Base-by-base conservation (phyloP, 2,113 vertebrate genomes). In the Colius striatus region DNA sequence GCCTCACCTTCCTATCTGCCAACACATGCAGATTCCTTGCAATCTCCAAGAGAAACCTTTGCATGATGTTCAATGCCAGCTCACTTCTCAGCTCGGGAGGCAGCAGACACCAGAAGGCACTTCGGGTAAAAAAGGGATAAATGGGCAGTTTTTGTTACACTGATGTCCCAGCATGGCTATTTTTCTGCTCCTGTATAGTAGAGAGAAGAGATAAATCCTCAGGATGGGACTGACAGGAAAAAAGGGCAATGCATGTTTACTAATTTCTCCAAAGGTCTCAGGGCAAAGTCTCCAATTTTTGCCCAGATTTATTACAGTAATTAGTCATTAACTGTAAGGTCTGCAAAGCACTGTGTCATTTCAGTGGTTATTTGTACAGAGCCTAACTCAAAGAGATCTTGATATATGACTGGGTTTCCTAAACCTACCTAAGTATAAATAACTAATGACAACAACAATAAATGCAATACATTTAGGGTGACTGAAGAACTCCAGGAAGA, bases 291-390 rank as follows among this genome's bases (percentile, higher is more conserved):
- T 62, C 45, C 36, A 43, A 11, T 43, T 94, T 95, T 92, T 90
- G 17, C 55, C 43, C 13, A 73, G 78, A 90, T 94, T 91, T 84
- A 94, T 92, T 83, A 74, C 14, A 60, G 65, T 12, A 86, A 96
- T 95, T 87, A 94, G 74, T 43, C 67, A 77, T 93, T 91, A 95
- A 77, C 67, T 86, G 84, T 29, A 91, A 92, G 71, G 55, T 58
- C 63, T 85, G 48, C 25, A 38, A 68, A 89, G 71, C 58, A 66
- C 21, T 0, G 11, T 66, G 87, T 65, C 51, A 36, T 82, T 93
- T 94, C 72, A 92, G 34, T 57, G 27, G 86, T 50, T 51, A 50
- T 75, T 66, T 85, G 58, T 51, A 80, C 25, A 2, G 0, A 58
- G 36, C 25, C 43, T 53, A 68, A 68, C 87, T 94, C 84, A 86